phyloP scores from a whole-genome alignment of 1,140 invertebrate species.

The Mylabris phalerata region DNA sequence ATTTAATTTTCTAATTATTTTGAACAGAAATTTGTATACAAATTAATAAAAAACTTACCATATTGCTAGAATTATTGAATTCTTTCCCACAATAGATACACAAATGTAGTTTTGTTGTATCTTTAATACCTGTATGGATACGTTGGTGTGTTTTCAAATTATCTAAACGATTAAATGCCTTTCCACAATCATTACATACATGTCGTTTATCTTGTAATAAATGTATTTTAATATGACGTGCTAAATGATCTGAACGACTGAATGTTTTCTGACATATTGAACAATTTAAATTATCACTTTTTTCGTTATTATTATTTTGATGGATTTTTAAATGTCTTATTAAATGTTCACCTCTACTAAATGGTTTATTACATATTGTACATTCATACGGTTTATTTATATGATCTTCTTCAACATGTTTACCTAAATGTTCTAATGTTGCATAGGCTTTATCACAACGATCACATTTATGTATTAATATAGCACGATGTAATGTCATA shows the following conservation, averaged over 20 bases:
- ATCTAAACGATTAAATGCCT: slow-evolving; percentile 42
- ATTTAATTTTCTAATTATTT: background rate
- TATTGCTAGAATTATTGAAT: slow-evolving; percentile 42
- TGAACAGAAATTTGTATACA: background rate
- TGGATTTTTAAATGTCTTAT: slow-evolving; percentile 45
- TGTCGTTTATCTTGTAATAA: slow-evolving; percentile 40
- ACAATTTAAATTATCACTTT: slow-evolving; percentile 34
- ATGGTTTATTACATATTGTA: slow-evolving; percentile 48
- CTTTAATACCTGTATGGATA: slow-evolving; percentile 42
- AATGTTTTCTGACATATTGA: slow-evolving; percentile 38
- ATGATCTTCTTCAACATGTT: slow-evolving; percentile 56
- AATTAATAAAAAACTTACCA: slow-evolving; percentile 27
- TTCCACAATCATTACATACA: slow-evolving; percentile 45
- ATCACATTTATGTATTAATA: slow-evolving; percentile 39
- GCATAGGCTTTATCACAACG: slow-evolving; percentile 39
- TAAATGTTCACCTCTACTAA: slow-evolving; percentile 39
- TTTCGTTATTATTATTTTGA: slow-evolving; percentile 22
- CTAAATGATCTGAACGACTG: slow-evolving; percentile 36
- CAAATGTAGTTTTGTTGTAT: slow-evolving; percentile 39
- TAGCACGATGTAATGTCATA: slow-evolving; percentile 37
- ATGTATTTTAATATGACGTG: slow-evolving; percentile 40
- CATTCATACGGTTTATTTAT: slow-evolving; percentile 59
- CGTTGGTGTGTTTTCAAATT: slow-evolving; percentile 44
- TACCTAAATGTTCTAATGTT: slow-evolving; percentile 43
- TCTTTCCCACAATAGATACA: slow-evolving; percentile 47